Evolutionary conservation across 2,888 invertebrate genomes (phyloP).

Genomic region (Drosophila macrothrix): DNA sequence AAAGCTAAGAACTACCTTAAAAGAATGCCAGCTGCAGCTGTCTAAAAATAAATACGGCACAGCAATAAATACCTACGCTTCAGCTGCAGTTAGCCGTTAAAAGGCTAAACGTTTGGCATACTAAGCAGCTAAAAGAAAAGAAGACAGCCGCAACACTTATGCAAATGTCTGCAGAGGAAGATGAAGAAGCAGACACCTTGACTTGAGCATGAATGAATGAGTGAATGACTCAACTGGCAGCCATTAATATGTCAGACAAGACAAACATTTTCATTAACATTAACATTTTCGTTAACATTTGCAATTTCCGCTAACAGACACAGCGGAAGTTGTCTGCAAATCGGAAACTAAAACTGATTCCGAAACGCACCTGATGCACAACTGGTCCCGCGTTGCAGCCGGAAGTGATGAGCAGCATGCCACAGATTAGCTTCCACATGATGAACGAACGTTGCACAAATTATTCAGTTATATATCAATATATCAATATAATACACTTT

Average conservation of each 20-base stretch:
- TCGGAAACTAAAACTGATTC: conserved; percentile 17
- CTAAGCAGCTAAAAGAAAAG: conserved; percentile 51
- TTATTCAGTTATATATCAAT: conserved; percentile 39
- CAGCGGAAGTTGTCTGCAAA: conserved; percentile 64
- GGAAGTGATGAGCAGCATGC: conserved; percentile 75
- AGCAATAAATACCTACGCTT: conserved; percentile 15
- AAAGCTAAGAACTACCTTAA: conserved; percentile 15
- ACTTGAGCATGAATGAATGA: conserved; percentile 18
- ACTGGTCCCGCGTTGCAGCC: conserved; percentile 82
- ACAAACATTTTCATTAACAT: conserved; percentile 65
- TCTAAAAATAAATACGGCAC: conserved; percentile 51
- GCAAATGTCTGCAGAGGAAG: conserved; percentile 48
- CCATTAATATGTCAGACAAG: conserved; percentile 61
- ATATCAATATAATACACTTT: conserved; percentile 11
- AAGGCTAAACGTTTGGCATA: conserved; percentile 70
- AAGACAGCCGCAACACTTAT: conserved; percentile 40
- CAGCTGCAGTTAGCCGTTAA: conserved; percentile 67
- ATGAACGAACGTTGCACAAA: conserved; percentile 26
- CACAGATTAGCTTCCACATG: conserved; percentile 81
- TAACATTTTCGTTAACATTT: conserved; percentile 54
- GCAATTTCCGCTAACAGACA: conserved; percentile 64
- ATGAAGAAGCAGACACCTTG: conserved; percentile 15
- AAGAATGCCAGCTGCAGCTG: conserved; percentile 43
- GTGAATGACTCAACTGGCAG: conserved; percentile 34
- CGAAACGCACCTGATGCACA: conserved; percentile 81